A percentile compares a stretch with the other conserved stretches of the same genome.
Conservation (phyloP, 1,140 invertebrate species). For the Pogonomyrmex californicus region DNA sequence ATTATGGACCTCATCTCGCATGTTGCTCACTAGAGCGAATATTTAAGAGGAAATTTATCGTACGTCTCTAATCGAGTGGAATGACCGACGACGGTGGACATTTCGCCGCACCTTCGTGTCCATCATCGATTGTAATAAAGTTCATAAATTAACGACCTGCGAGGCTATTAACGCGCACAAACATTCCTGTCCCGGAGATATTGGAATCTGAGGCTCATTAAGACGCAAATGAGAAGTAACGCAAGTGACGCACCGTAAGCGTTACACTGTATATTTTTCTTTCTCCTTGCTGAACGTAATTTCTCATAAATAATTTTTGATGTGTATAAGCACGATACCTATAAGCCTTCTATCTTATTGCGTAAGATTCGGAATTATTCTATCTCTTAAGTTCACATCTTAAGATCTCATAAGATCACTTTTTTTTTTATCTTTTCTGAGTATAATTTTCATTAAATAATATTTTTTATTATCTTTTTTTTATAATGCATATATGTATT, state of each 20-base stretch:
- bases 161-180: neutral
- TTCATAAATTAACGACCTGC: neutral
- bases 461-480: neutral
- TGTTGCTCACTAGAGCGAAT: neutral
- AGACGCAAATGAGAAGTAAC: neutral
- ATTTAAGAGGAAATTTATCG: constrained; percentile 16
- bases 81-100: neutral
- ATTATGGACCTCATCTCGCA: neutral
- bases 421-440: neutral
- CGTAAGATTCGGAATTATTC: neutral
- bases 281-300: neutral
- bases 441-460: constrained; percentile 4
- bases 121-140: neutral
- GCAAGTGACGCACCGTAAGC: neutral
- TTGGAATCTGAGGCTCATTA: neutral
- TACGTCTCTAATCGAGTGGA: neutral
- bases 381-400: neutral
- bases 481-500: neutral
- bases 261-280: neutral
- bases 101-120: neutral
- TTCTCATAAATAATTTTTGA: constrained; percentile 7
- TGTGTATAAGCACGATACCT: no score
- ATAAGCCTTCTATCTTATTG: neutral
- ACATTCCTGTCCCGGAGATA: neutral
- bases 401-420: no score